Base-by-base conservation (phyloP, 1,140 invertebrate genomes). In the Apolygus lucorum region DNA sequence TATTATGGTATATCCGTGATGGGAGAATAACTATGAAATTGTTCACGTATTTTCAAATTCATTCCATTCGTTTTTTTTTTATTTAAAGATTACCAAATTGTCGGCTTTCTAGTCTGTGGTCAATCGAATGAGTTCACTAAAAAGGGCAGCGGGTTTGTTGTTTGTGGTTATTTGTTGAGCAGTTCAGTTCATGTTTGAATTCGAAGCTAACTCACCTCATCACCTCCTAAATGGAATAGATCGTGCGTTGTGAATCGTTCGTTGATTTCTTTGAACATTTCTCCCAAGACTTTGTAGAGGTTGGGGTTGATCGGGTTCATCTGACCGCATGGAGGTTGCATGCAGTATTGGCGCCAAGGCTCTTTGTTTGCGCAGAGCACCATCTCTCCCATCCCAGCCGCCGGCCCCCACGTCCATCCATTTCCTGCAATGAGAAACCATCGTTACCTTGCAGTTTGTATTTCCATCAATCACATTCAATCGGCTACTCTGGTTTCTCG, bases 321-420 rank as follows among this genome's bases (percentile, higher is more conserved):
- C 76, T 93, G 90, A 0, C 91, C 91, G 73, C 91, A 93, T 0
- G 91, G 91, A 1, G 91, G 90, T 76, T 94, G 87, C 2, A 91
- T 87, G 75, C 91, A 93, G 64, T 83, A 86, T 0, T 81, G 77
- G 1, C 87, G 80, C 90, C 90, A 93, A 0, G 88, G 87, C 70
- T 87, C 82, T 52, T 84, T 79, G 75, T 91, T 89, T 0, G 90
- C 82, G 75, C 90, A 92, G 0, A 92, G 78, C 88, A 88, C 90
- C 88, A 93, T 63, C 8, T 77, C 69, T 8, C 77, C 78, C 8
- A 74, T 63, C 17, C 87, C 87, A 17, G 83, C 81, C 17, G 79
- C 76, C 0, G 85, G 83, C 8, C 89, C 89, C 89, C 89, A 91
- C 68, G 86, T 84, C 89, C 89, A 91, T 8, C 90, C 90, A 68